These are phyloP conservation scores for Poliocrania exsul DNA, from an alignment of 2,797 vertebrate genomes.

Conservation along the genomic window DNA sequence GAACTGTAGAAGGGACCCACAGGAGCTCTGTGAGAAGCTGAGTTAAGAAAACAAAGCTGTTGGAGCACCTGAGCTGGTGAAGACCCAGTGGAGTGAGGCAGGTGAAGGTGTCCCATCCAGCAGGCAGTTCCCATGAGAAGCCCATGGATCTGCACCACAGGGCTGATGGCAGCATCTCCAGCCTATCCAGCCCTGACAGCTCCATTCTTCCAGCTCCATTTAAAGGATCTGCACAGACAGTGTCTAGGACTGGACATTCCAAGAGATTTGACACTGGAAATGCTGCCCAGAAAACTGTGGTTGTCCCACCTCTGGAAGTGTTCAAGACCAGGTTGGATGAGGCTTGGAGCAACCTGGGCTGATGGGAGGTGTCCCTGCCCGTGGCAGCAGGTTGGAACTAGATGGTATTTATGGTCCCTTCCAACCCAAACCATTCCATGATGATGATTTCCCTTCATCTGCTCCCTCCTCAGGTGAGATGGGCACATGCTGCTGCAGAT, in stretches of 20 bases:
- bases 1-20: background rate
- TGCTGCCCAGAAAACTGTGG: accelerated
- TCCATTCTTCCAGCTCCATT: background rate
- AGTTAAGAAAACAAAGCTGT: background rate
- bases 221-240: background rate
- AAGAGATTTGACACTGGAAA: background rate
- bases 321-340: background rate
- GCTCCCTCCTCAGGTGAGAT: background rate
- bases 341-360: background rate
- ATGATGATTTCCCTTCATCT: background rate
- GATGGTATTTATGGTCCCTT: background rate
- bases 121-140: background rate
- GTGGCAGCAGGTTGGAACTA: background rate
- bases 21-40: background rate
- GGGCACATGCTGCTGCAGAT: background rate
- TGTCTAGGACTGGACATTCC: no score
- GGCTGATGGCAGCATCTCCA: background rate
- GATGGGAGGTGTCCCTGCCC: background rate
- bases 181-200: background rate
- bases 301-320: background rate
- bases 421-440: background rate
- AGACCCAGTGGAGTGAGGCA: background rate
- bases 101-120: background rate
- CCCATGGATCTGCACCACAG: background rate
- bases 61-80: background rate